phyloP scores from a whole-genome alignment of 2,888 invertebrate species.

The Neoaliturus tenellus region DNA sequence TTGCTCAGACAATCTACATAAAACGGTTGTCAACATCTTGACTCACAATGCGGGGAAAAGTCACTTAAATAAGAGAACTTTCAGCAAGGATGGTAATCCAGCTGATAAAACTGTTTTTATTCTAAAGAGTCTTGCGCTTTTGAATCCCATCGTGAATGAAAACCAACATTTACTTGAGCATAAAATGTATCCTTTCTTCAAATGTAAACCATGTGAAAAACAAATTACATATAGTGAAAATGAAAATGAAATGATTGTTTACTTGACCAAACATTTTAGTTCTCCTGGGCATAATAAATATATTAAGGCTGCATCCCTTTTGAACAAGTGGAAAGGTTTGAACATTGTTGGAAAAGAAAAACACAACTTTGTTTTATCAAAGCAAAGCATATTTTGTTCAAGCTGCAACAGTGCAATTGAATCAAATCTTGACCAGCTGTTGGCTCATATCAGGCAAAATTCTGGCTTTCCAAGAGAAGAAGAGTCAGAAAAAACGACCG shows the following conservation, averaged over 20 bases:
- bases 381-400: not conserved
- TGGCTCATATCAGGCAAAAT: not conserved
- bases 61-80: not conserved
- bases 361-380: not conserved
- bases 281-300: not conserved
- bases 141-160: constrained; percentile 23
- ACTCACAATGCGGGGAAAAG: constrained; percentile 2
- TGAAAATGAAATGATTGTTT: not conserved
- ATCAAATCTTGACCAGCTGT: not conserved
- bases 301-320: not conserved
- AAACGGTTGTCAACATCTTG: constrained; percentile 6
- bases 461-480: not conserved
- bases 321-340: not conserved
- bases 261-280: not conserved
- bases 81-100: not conserved
- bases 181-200: not conserved
- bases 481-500: not conserved
- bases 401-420: not conserved
- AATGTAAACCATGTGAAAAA: constrained; percentile 4
- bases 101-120: not conserved
- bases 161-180: not conserved
- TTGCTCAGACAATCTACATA: constrained; percentile 5
- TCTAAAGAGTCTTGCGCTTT: not conserved
- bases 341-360: not conserved
- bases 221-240: not conserved